Evolutionary conservation across 2,888 invertebrate species (phyloP), one percentile per base, ranked within the genome.

Genomic region (Cerastoderma edule): DNA sequence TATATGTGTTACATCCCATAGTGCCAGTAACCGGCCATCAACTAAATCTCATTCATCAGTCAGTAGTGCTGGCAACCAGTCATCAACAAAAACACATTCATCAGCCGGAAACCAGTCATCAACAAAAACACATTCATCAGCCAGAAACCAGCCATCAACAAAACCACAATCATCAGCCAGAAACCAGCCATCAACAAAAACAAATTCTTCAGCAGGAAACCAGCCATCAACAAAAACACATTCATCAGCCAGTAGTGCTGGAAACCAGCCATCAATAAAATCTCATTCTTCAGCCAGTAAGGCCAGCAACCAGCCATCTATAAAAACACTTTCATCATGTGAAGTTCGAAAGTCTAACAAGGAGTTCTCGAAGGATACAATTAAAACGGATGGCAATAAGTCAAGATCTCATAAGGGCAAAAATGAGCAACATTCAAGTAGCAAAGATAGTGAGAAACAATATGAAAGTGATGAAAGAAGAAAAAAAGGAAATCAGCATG

Each of bases 371-470:
- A 53, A 53, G 2, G 53, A 53, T 53, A n/a, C 22, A 24, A 27
- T 27, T 22, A 53, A 53, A 53, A 6, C 3, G 4, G 3, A 24
- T 3, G n/a, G 27, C 27, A 53, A 53, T 39, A 35, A 22, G 13
- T 60, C 39, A 39, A 13, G 13, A 16, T 33, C 32, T 32, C 30
- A 28, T 10, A 35, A 60, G 27, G 39, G 39, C 27, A 60, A 60
- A 60, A 35, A 19, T 22, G 10, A 28, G 6, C 60, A 60, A n/a
- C n/a, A 39, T 3, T 13, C 24, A 2, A 50, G 50, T 39, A 27
- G 67, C 64, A 30, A 53, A 66, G 22, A 48, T 44, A 24, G 48
- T n/a, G 32, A 64, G 16, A 63, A 46, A 48, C 19, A 27, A 28
- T n/a, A 48, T 24, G 27, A 48, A 39, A 39, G 8, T 16, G 10